These are phyloP conservation scores for Tinea pellionella DNA, from an alignment of 2,888 invertebrate genomes.

Conservation along the genomic window DNA sequence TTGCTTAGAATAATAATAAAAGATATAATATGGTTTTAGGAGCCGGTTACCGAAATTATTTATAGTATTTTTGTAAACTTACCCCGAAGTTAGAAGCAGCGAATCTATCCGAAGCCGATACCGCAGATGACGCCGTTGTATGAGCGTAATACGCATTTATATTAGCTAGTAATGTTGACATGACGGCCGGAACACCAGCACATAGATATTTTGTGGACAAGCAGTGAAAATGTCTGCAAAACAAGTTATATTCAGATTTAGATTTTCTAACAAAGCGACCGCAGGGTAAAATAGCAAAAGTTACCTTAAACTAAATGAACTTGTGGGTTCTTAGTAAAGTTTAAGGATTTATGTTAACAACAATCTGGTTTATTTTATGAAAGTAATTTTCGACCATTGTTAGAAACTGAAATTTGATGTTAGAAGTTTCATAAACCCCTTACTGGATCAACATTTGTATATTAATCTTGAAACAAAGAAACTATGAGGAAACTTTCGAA, in stretches of 20 bases:
- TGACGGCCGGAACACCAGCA: constrained; percentile 98
- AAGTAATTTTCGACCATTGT: neutral
- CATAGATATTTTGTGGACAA: constrained; percentile 98
- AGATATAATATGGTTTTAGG: no score
- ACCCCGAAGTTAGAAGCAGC: constrained; percentile 99
- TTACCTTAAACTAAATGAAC: neutral
- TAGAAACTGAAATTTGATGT: neutral
- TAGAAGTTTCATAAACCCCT: neutral
- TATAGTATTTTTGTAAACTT: no score
- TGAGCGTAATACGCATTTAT: constrained; percentile 99
- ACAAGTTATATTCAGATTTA: constrained; percentile 2
- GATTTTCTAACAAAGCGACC: constrained; percentile 6
- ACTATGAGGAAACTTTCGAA: neutral
- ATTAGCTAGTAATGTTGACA: constrained; percentile 98
- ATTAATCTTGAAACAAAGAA: neutral
- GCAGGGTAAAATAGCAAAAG: neutral
- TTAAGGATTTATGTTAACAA: constrained; percentile 3
- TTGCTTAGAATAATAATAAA: no score
- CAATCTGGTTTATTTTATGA: neutral
- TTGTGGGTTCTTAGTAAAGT: neutral
- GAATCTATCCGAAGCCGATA: constrained; percentile 98
- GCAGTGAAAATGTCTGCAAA: constrained; percentile 96
- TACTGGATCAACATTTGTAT: neutral
- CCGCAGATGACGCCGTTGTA: constrained; percentile 96
- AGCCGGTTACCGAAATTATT: no score